phyloP scores from a whole-genome alignment of 2,113 vertebrate genomes.

The Lophius piscatorius region DNA sequence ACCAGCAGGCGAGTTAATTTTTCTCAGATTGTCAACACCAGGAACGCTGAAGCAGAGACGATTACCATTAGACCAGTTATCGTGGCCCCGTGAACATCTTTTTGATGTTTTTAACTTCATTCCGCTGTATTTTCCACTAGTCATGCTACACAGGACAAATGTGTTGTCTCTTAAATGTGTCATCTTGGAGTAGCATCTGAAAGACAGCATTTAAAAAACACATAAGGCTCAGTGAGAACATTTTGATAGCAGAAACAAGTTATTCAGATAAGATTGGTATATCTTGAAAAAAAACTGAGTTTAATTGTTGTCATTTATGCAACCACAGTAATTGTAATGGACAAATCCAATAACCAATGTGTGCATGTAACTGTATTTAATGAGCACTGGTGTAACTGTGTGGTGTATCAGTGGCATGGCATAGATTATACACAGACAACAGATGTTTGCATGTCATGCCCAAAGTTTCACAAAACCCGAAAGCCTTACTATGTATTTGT shows the following conservation, averaged over 20 bases:
- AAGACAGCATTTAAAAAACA: too few relatives aligned
- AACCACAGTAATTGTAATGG: constrained; percentile 32
- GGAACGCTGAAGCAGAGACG: background rate
- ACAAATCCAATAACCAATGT: constrained; percentile 11
- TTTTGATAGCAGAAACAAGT: background rate
- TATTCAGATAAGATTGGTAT: background rate
- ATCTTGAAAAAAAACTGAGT: background rate
- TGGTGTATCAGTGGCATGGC: constrained; percentile 33
- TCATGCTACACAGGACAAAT: background rate
- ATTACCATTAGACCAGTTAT: background rate
- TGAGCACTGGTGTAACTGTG: constrained; percentile 19
- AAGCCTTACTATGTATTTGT: constrained; percentile 68
- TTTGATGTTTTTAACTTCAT: background rate
- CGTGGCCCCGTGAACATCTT: background rate
- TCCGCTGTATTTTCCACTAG: background rate
- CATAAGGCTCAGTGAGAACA: too few relatives aligned
- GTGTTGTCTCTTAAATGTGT: background rate
- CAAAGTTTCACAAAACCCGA: constrained; percentile 63
- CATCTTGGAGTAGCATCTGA: background rate
- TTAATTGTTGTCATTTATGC: constrained; percentile 51
- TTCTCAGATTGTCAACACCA: constrained; percentile 6
- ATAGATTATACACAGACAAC: constrained; percentile 23
- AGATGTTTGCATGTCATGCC: constrained; percentile 49
- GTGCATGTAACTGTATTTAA: constrained; percentile 48
- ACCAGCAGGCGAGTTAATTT: background rate